These are phyloP conservation scores for Eupsittula cactorum DNA, from an alignment of 2,113 vertebrate genomes.

Conservation along the genomic window DNA sequence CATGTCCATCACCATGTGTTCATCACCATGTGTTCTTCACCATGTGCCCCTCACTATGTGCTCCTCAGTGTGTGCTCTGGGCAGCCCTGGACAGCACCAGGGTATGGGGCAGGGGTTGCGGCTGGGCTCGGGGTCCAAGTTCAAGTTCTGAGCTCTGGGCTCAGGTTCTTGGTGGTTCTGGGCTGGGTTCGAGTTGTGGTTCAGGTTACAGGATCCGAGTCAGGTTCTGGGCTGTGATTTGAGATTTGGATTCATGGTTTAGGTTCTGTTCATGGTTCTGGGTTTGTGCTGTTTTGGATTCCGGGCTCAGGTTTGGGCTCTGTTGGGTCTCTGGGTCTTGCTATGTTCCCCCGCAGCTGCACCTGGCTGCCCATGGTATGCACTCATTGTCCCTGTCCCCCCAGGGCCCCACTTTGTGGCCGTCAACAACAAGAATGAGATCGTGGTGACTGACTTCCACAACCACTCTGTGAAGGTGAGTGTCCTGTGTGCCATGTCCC, in stretches of 20 bases:
- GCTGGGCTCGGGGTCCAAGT: not conserved
- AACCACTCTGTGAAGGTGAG: constrained; percentile 98
- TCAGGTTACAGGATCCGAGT: not conserved
- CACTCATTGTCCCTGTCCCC: not conserved
- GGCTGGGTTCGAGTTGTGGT: not conserved
- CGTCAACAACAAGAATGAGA: constrained; percentile 97
- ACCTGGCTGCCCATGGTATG: not conserved
- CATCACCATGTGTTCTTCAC: not conserved
- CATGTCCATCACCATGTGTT: not conserved
- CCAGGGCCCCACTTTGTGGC: constrained; percentile 96
- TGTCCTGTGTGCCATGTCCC: not conserved
- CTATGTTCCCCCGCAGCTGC: not conserved
- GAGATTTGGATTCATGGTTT: not conserved
- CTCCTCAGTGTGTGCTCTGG: not conserved
- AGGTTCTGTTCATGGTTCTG: not conserved
- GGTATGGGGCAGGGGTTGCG: not conserved
- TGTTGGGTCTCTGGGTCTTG: not conserved
- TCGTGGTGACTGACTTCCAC: constrained; percentile 96
- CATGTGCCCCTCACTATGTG: not conserved
- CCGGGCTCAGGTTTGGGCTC: not conserved
- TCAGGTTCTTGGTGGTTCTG: not conserved
- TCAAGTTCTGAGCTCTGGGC: not conserved
- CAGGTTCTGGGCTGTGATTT: not conserved
- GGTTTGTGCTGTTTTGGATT: not conserved
- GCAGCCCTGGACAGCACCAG: not conserved